Base-by-base conservation (phyloP, 2,797 vertebrate genomes). In the Synaphobranchus kaupii region DNA sequence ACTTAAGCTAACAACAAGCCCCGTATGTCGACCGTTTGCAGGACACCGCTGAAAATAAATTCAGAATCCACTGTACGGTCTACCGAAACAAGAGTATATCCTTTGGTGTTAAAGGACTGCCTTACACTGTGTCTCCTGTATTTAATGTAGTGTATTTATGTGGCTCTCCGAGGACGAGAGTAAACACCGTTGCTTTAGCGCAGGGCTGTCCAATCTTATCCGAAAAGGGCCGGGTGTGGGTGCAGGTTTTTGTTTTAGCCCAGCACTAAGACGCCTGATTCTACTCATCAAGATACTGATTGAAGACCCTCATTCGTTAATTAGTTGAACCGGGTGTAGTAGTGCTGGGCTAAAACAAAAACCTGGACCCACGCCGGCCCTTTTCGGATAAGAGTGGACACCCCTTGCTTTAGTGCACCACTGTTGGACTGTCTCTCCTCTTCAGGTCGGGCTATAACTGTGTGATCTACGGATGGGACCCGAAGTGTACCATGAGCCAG, bases 401-500 rank as follows among this genome's bases (percentile, higher is more conserved):
- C 63, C 22, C 63, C 25, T 15, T 12, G 54, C 83, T 84, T 13
- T 22, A 13, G 4, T 31, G 17, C 2, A 84, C 4, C 44, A 7
- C n/a, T 83, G 25, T 15, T 83, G 15, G 54, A 56, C 17, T 81
- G 47, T 60, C 47, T n/a, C 28, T 28, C 60, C 58, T 39, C 83
- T 83, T 71, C 80, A 91, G 99, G 90, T 99, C 99, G 0, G 98
- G 97, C 87, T 99, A 99, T 88, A 98, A 98, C 94, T 99, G 98
- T 9, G 98, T 99, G 63, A 97, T 99, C 89, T 99, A 99, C 0
- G 98, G 98, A 85, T 99, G 99, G 99, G 99, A 99, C 88, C 97
- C 98, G 0, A 97, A 97, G 91, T 99, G 98, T 94, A 98, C 97
- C 94, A 99, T 99, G 99, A 98, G 98, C 4, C 97, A 97, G 4